A percentile compares a stretch with the other conserved stretches of the same genome.
These are phyloP conservation scores for Nymphalis polychloros DNA, from an alignment of 2,888 invertebrate genomes.

Conservation along the genomic window DNA sequence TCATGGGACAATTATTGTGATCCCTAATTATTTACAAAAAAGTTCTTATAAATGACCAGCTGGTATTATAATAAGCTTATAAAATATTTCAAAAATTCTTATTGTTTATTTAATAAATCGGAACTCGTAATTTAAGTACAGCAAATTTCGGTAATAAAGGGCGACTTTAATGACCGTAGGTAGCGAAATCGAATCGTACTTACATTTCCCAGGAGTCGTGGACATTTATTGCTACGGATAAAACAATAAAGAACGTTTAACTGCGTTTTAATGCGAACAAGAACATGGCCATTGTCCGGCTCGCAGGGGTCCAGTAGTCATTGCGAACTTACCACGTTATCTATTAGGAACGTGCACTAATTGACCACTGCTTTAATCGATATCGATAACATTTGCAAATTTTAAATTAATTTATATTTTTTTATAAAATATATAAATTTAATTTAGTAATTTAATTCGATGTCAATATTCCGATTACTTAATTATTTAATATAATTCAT, in stretches of 20 bases:
- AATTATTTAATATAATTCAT: too few species aligned
- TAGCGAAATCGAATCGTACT: constrained; percentile 60
- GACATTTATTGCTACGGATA: constrained; percentile 78
- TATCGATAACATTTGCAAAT: constrained; percentile 42
- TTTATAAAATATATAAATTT: background rate
- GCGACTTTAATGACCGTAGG: constrained; percentile 62
- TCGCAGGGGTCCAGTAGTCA: constrained; percentile 73
- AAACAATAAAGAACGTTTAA: constrained; percentile 82
- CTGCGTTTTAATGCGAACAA: constrained; percentile 80
- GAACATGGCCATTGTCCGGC: constrained; percentile 75
- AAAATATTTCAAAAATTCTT: constrained; percentile 14
- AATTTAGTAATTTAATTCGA: too few species aligned
- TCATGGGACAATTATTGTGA: constrained; percentile 12
- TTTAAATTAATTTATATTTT: background rate
- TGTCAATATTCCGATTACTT: too few species aligned
- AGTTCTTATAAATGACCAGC: constrained; percentile 13
- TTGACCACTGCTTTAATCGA: constrained; percentile 41
- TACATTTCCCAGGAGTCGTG: constrained; percentile 73
- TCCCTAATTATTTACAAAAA: background rate
- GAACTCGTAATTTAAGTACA: constrained; percentile 58
- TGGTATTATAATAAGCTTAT: constrained; percentile 16
- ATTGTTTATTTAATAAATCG: constrained; percentile 15
- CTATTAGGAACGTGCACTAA: constrained; percentile 44
- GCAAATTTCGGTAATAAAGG: constrained; percentile 69
- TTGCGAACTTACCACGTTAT: constrained; percentile 61